Conservation (phyloP, 2,113 vertebrate species). For the Scophthalmus maximus region DNA sequence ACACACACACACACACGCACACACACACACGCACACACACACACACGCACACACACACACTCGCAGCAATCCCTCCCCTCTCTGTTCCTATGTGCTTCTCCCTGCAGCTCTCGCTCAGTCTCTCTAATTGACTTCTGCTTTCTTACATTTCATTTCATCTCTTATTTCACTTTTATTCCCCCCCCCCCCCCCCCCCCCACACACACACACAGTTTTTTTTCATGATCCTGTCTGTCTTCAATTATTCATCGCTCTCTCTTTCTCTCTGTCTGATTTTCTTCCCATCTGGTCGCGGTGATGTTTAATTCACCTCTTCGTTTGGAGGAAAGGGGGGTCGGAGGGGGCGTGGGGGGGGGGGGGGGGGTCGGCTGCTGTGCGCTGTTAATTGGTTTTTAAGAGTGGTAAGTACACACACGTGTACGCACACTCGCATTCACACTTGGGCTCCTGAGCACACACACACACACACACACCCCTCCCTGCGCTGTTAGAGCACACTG, state of each 20-base stretch:
- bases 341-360: background rate
- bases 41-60: slow-evolving; percentile 5
- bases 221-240: slow-evolving; percentile 69
- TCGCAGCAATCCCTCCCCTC: slow-evolving; percentile 38
- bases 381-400: slow-evolving; percentile 80
- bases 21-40: slow-evolving; percentile 31
- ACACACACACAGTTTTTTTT: too few species aligned
- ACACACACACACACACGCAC: slow-evolving; percentile 44
- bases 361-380: slow-evolving; percentile 44
- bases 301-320: slow-evolving; percentile 81
- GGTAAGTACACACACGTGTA: slow-evolving; percentile 60
- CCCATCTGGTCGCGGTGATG: slow-evolving; percentile 78
- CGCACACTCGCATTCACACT: slow-evolving; percentile 21
- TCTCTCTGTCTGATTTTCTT: slow-evolving; percentile 71
- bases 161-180: slow-evolving; percentile 77
- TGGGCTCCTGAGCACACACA: slow-evolving; percentile 16
- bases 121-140: slow-evolving; percentile 78
- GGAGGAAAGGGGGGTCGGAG: slow-evolving; percentile 31
- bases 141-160: slow-evolving; percentile 79
- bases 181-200: too few species aligned
- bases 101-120: slow-evolving; percentile 53
- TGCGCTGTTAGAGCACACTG: slow-evolving; percentile 68
- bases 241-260: slow-evolving; percentile 78
- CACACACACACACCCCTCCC: slow-evolving; percentile 23
- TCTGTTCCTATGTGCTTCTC: slow-evolving; percentile 51